Evolutionary conservation across 2,113 vertebrate species (phyloP), one percentile per base, ranked within the genome.

Genomic region (Capreolus pygargus): DNA sequence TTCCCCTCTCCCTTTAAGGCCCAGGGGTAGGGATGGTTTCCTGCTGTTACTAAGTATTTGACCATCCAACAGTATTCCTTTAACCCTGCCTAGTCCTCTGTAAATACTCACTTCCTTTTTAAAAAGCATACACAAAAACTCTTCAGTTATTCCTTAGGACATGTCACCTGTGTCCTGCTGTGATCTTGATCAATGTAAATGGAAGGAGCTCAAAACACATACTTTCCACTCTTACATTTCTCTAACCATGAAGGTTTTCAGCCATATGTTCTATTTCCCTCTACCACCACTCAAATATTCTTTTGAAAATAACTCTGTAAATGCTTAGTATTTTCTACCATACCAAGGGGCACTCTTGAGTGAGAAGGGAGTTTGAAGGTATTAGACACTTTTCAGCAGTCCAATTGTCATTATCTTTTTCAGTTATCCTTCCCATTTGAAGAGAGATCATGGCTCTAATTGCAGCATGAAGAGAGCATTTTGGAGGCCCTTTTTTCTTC

Each of bases 401-500:
- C 30, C n/a, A 88, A 30, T 16, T 47, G n/a, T 58, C 52, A 84
- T 60, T 94, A 60, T 79, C 50, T 39, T 88, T 91, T 88, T 57
- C 33, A 88, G 61, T 95, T 88, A 84, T 79, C 52, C 89, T 92
- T 95, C 23, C 5, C 21, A 84, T 50, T 89, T 97, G 70, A 91
- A 87, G 60, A 54, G 55, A 88, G 30, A 74, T 36, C 78, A 5
- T 79, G 89, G 30, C 45, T 95, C 55, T 96, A 97, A 96, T 47
- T 64, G 25, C 70, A 89, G 21, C 39, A 95, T 50, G 52, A 91
- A 94, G 28, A 91, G 36, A 84, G 19, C 95, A 81, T 95, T 89
- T 96, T 96, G 45, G 94, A 91, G 25, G 3, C 7, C 43, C 64
- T 23, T 36, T 39, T 89, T 94, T 95, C 28, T 97, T 58, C 93